Conservation (phyloP, 1,140 invertebrate genomes). For the Rhopalosiphum maidis region DNA sequence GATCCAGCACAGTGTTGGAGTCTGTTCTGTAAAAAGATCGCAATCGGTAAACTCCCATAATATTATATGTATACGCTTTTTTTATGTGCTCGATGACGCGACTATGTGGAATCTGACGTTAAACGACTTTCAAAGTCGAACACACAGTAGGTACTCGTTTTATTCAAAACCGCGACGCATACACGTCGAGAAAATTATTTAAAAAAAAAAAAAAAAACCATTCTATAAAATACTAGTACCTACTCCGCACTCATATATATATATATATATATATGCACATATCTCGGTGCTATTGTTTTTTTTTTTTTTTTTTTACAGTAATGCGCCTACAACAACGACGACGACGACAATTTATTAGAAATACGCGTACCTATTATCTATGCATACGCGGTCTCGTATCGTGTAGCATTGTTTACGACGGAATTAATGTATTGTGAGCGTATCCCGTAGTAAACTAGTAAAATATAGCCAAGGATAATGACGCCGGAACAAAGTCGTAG, state of each 20-base stretch:
- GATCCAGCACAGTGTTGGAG: no score
- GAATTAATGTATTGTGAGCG: background rate
- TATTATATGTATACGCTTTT: no score
- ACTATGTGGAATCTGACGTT: no score
- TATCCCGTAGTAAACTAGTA: background rate
- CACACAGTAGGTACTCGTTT: no score
- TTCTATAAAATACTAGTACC: background rate
- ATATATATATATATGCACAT: background rate
- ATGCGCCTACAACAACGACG: background rate
- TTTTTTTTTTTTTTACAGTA: background rate
- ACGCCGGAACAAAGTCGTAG: background rate
- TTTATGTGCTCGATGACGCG: no score
- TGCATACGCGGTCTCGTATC: background rate
- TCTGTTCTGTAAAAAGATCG: no score
- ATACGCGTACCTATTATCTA: background rate
- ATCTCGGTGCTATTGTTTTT: background rate
- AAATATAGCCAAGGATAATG: background rate
- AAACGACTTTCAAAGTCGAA: no score
- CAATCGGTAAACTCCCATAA: no score
- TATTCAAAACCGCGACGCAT: no score
- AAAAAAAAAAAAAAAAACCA: background rate
- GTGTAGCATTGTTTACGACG: background rate
- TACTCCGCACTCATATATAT: background rate
- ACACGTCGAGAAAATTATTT: no score
- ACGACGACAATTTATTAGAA: background rate